Base-by-base conservation (phyloP, 2,888 invertebrate genomes). In the Leucophora obtusa region DNA sequence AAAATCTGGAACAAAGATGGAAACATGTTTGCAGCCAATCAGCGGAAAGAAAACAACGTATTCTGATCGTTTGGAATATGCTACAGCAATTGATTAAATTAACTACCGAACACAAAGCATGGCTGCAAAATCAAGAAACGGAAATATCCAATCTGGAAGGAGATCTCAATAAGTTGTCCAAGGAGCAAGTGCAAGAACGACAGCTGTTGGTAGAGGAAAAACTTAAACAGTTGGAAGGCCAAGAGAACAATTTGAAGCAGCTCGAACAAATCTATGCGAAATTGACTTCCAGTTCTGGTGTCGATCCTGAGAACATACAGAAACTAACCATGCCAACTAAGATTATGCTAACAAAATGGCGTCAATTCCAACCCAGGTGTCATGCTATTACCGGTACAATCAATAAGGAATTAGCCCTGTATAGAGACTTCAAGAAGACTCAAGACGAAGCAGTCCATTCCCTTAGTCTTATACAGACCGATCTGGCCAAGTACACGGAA, bases 1-100 rank as follows among this genome's bases (percentile, higher is more conserved):
- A 94, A 66, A 93, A 93, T 74, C 91, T 96, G 11, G 96, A 96
- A 85, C 93, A 93, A 86, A 93, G 96, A 82, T 96, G 96, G 96
- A 95, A 94, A 85, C 92, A 92, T 54, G 93, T 96, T 1, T 96
- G 96, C 86, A 93, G 93, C 2, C 92, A 93, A 86, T 95, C 95
- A 0, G 93, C 94, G 7, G 94, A 94, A 71, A 92, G 94, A 2
- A 95, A 95, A 87, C 92, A 93, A 0, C 93, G 93, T 74, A 94
- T 96, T 74, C 88, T 93, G 1, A 89, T 91, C 53, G 91, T 92
- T 0, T 94, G 94, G 93, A 92, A 92, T 78, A 85, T 93, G 7
- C 86, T 94, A 14, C 92, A 92, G 84, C 92, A 94, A 75, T 89
- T 94, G 2, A 89, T 92, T 10, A 91, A 91, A 65, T 85, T 92